Percentiles rank a stretch among this genome's conserved stretches.
These are phyloP conservation scores for Clitarchus hookeri DNA, from an alignment of 2,888 invertebrate genomes.

Conservation along the genomic window DNA sequence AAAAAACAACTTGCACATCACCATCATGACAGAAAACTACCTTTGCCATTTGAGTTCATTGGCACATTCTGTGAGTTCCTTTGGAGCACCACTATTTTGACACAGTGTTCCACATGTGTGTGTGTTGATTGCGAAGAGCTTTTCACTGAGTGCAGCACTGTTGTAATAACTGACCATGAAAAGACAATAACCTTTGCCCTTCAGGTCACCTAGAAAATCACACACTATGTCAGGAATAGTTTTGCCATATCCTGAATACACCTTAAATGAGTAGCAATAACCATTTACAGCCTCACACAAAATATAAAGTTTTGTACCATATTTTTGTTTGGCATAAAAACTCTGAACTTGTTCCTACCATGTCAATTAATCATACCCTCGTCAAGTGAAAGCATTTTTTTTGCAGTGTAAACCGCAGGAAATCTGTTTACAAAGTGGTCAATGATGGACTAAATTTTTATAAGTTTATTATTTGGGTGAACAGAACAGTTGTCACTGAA, in stretches of 20 bases:
- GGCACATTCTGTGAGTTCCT: not conserved
- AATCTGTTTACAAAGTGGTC: not conserved
- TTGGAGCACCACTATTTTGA: not conserved
- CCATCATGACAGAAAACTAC: not conserved
- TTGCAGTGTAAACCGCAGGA: not conserved
- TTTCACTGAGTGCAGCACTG: not conserved
- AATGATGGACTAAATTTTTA: not conserved
- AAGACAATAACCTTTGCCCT: not conserved
- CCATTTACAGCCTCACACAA: not conserved
- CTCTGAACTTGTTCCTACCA: not conserved
- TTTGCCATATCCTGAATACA: not conserved
- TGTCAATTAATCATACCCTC: not conserved
- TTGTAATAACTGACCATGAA: not conserved
- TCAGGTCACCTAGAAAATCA: not conserved
- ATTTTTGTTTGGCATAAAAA: not conserved
- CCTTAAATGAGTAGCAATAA: not conserved
- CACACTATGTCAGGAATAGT: not conserved
- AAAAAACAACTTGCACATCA: not conserved
- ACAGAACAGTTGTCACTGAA: not conserved
- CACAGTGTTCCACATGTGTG: not conserved
- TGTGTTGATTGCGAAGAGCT: not conserved
- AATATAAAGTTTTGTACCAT: not conserved
- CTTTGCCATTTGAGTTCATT: not conserved
- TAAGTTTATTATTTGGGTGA: not conserved
- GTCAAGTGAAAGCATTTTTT: not conserved